Evolutionary conservation across 2,113 vertebrate genomes (phyloP).

Genomic region (Dicaeum eximium): DNA sequence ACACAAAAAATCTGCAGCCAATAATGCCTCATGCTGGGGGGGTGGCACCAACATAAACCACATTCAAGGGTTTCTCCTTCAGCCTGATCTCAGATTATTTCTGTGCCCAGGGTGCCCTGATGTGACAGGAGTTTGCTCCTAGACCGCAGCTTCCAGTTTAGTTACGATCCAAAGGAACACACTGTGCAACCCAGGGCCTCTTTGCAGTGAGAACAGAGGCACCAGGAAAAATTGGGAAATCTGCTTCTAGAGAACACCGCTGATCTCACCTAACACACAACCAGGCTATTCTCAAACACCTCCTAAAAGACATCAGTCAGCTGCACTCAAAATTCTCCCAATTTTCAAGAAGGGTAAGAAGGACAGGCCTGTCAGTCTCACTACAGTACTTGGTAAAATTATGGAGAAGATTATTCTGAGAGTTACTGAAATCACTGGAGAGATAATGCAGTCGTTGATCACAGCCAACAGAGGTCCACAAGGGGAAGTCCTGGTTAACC

Average conservation of each 20-base stretch:
- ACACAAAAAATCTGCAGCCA: not conserved
- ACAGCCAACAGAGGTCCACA: not conserved
- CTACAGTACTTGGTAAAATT: not conserved
- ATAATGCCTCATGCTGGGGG: not conserved
- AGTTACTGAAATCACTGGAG: not conserved
- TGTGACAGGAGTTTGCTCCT: not conserved
- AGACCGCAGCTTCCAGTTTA: not conserved
- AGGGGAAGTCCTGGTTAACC: not conserved
- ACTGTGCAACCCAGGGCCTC: not conserved
- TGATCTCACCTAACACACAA: not conserved
- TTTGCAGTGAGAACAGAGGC: not conserved
- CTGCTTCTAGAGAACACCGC: not conserved
- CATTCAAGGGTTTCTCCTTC: not conserved
- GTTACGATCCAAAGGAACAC: not conserved
- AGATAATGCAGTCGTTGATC: rapidly evolving
- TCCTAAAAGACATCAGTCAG: not conserved
- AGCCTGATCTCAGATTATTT: not conserved
- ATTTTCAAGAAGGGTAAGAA: not conserved
- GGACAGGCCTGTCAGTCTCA: not conserved
- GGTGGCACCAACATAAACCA: not conserved
- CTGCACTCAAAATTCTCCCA: not conserved
- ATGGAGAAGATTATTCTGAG: not conserved
- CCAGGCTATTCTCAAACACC: not conserved
- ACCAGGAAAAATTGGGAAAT: not conserved
- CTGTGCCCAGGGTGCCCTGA: not conserved